Evolutionary conservation across 2,113 vertebrate genomes (phyloP).

Genomic region (Marcusenius ussheri): DNA sequence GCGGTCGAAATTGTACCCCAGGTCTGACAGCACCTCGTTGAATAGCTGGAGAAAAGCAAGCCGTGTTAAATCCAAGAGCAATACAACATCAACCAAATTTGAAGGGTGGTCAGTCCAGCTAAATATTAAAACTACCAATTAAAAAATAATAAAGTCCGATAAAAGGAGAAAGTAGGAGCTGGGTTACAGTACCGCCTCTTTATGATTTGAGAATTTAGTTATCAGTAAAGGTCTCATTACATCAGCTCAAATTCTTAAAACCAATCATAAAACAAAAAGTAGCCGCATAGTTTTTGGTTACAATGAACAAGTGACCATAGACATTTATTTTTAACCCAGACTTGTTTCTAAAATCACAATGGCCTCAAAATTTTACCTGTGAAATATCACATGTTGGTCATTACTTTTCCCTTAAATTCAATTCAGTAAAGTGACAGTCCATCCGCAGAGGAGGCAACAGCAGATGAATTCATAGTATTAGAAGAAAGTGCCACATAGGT

Average conservation of each 20-base stretch:
- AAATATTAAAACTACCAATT: not conserved
- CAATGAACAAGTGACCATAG: not conserved
- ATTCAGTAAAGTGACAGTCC: not conserved
- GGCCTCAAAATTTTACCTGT: not conserved
- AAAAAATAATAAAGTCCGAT: not conserved
- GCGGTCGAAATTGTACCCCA: slow-evolving; percentile 90
- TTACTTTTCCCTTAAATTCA: not conserved
- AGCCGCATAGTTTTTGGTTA: not conserved
- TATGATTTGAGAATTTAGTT: not conserved
- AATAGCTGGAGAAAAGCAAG: slow-evolving; percentile 71
- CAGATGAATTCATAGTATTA: not conserved
- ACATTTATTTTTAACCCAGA: not conserved
- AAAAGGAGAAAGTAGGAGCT: not conserved
- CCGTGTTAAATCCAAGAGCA: not conserved
- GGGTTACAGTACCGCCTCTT: not conserved
- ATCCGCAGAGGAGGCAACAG: not conserved
- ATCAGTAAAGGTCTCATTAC: not conserved
- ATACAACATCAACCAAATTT: not conserved
- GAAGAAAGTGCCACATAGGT: not conserved
- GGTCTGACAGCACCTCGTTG: slow-evolving; percentile 95
- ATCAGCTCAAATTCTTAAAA: not conserved
- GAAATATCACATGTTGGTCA: not conserved
- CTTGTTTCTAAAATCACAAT: not conserved
- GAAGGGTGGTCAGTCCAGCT: not conserved
- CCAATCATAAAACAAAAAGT: not conserved